A percentile compares a stretch with the other conserved stretches of the same genome.
Evolutionary conservation across 2,888 invertebrate genomes (phyloP).

Genomic region (Diogma glabrata): DNA sequence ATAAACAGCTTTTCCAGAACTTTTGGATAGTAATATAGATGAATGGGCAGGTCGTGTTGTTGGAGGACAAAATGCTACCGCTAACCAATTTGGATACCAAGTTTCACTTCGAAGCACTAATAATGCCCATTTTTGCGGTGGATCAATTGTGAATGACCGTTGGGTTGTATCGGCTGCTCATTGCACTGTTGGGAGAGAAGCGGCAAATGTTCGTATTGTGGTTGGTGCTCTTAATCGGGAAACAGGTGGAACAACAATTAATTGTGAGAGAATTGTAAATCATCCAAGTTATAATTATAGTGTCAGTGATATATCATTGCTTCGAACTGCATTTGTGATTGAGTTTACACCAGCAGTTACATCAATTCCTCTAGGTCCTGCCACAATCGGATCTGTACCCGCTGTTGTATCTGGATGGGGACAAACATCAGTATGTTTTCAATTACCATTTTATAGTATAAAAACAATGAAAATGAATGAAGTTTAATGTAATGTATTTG

Average conservation of each 20-base stretch:
- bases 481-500: no score
- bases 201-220: background rate
- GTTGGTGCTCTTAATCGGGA: background rate
- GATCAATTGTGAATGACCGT: background rate
- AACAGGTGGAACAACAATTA: background rate
- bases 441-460: no score
- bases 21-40: background rate
- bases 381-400: background rate
- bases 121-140: background rate
- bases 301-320: constrained; percentile 13
- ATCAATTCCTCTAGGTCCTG: constrained; percentile 6
- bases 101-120: constrained; percentile 9
- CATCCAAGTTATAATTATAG: constrained; percentile 13
- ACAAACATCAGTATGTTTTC: no score
- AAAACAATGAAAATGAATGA: no score
- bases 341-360: constrained; percentile 8
- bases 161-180: constrained; percentile 1
- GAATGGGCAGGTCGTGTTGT: constrained; percentile 14
- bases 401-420: constrained; percentile 14
- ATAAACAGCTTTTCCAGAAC: background rate
- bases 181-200: background rate
- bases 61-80: constrained; percentile 5
- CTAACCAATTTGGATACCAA: constrained; percentile 12
- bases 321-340: constrained; percentile 10
- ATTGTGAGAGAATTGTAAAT: constrained; percentile 7